These are phyloP conservation scores for Coccyzus lansbergi DNA, from an alignment of 2,797 vertebrate species.

Conservation along the genomic window DNA sequence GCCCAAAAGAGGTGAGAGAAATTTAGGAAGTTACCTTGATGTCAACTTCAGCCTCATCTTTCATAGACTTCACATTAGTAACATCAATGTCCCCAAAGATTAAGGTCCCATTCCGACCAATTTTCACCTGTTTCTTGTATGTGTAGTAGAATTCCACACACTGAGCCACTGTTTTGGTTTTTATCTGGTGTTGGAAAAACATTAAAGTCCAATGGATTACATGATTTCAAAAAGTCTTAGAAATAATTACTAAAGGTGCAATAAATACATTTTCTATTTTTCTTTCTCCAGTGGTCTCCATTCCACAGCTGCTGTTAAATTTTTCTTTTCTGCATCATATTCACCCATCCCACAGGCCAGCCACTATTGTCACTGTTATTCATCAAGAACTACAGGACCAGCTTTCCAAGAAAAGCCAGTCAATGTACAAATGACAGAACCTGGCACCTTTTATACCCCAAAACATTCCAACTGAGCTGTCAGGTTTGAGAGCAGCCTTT, in stretches of 20 bases:
- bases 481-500: background rate
- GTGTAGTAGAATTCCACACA: conserved; percentile 99
- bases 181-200: conserved; percentile 82
- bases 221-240: background rate
- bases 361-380: background rate
- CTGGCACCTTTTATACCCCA: background rate
- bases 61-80: conserved; percentile 78
- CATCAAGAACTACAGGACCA: background rate
- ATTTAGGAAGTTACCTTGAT: conserved; percentile 78
- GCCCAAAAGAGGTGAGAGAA: background rate
- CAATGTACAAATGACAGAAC: conserved; percentile 20
- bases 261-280: background rate
- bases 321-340: background rate
- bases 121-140: conserved; percentile 96
- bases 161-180: conserved; percentile 93
- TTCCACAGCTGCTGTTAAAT: background rate
- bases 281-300: background rate
- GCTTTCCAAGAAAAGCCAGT: background rate
- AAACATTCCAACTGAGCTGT: background rate
- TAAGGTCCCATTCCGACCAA: conserved; percentile 89
- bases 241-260: background rate
- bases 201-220: background rate
- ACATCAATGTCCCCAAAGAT: conserved; percentile 88
- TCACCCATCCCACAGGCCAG: fast-evolving
- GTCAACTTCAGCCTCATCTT: conserved; percentile 90